Conservation (phyloP, 2,113 vertebrate genomes). For the Perca schrenkii region DNA sequence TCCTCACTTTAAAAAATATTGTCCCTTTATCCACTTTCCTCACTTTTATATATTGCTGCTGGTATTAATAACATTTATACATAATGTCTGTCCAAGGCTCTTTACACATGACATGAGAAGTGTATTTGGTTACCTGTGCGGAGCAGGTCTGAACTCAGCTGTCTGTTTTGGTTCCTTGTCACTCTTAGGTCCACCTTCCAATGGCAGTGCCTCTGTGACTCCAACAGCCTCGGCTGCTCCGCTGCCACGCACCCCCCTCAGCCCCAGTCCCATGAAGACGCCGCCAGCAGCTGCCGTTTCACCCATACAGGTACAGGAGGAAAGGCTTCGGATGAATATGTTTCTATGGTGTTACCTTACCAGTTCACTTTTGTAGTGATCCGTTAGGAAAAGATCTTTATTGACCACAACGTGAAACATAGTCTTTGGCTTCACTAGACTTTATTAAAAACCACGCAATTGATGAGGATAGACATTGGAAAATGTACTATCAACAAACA, state of each 20-base stretch:
- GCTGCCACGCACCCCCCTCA: constrained; percentile 93
- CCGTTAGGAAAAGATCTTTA: neutral
- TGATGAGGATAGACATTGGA: neutral
- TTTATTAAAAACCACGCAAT: neutral
- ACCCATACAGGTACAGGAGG: constrained; percentile 91
- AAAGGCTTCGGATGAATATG: neutral
- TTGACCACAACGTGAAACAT: neutral
- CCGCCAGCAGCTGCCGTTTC: constrained; percentile 95
- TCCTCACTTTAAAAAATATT: too few species aligned
- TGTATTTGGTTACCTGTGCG: neutral
- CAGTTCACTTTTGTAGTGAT: neutral
- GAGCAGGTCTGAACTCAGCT: neutral
- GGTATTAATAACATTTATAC: neutral
- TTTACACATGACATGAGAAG: neutral
- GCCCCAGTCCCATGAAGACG: constrained; percentile 96
- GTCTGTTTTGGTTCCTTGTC: neutral
- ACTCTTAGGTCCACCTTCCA: constrained; percentile 69
- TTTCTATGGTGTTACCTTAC: neutral
- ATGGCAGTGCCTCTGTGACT: constrained; percentile 57
- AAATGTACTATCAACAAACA: neutral
- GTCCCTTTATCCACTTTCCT: neutral
- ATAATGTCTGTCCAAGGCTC: neutral
- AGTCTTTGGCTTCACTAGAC: neutral
- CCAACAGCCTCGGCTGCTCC: constrained; percentile 84
- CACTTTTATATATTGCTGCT: neutral